These are phyloP conservation scores for Doris montereyensis DNA, from an alignment of 2,888 invertebrate species.

Conservation along the genomic window DNA sequence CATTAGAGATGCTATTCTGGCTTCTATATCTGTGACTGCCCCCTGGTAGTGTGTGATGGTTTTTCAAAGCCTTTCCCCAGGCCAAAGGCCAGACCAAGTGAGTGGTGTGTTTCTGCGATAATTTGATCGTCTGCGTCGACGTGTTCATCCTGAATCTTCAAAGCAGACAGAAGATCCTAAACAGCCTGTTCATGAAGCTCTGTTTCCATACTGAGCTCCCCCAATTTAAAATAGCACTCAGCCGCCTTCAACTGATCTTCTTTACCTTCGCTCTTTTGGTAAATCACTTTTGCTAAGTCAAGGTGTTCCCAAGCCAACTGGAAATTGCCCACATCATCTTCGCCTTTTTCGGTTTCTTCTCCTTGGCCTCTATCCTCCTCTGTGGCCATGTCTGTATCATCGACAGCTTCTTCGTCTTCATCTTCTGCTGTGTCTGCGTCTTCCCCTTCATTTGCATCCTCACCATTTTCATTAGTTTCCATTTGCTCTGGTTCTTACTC, in stretches of 20 bases:
- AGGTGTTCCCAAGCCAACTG: conserved; percentile 96
- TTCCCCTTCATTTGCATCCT: conserved; percentile 29
- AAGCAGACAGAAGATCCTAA: conserved; percentile 81
- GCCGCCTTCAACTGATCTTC: conserved; percentile 77
- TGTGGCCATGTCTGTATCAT: conserved; percentile 56
- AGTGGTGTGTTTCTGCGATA: conserved; percentile 80
- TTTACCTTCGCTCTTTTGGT: conserved; percentile 61
- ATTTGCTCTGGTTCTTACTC: conserved; percentile 39
- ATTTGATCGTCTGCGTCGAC: conserved; percentile 70
- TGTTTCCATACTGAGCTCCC: conserved; percentile 93
- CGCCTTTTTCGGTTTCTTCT: no score
- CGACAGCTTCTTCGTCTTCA: conserved; percentile 44
- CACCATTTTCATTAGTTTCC: conserved; percentile 37
- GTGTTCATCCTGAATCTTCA: conserved; percentile 74
- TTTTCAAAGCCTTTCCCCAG: conserved; percentile 84
- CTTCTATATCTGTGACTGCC: conserved; percentile 83
- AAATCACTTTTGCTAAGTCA: conserved; percentile 89
- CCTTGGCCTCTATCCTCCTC: conserved; percentile 65
- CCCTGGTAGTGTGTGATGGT: conserved; percentile 83
- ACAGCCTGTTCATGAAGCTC: conserved; percentile 90
- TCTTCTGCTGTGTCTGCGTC: conserved; percentile 40
- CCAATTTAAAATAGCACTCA: conserved; percentile 87
- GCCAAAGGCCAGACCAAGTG: conserved; percentile 88
- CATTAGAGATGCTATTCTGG: conserved; percentile 74
- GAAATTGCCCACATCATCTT: conserved; percentile 76